Evolutionary conservation across 2,888 invertebrate genomes (phyloP).

Genomic region (Caradrina clavipalpis): DNA sequence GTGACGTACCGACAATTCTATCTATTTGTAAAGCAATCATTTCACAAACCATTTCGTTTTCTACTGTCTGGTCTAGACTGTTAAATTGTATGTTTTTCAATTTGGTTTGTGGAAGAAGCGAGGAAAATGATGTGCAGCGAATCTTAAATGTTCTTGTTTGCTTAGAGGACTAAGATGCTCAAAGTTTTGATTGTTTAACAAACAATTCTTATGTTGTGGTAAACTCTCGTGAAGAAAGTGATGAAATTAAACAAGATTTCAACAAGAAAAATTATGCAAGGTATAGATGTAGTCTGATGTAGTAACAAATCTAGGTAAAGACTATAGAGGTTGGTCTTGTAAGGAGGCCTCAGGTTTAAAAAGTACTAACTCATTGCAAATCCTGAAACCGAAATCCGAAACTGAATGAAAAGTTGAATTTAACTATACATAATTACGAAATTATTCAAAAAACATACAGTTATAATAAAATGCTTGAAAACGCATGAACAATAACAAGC

Average conservation of each 20-base stretch:
- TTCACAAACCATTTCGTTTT: conserved; percentile 63
- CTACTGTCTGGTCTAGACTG: conserved; percentile 43
- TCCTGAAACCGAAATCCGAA: neutral
- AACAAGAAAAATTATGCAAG: neutral
- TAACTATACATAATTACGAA: neutral
- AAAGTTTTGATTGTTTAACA: neutral
- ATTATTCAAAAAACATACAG: conserved; percentile 19
- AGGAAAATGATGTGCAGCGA: neutral
- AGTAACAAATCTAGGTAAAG: neutral
- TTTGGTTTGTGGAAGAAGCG: neutral
- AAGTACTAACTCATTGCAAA: neutral
- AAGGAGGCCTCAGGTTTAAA: neutral
- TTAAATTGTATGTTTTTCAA: neutral
- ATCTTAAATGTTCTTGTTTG: neutral
- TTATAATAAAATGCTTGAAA: conserved; percentile 55
- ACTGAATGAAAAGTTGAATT: neutral
- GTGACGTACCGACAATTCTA: conserved; percentile 69
- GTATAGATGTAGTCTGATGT: neutral
- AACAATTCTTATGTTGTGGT: neutral
- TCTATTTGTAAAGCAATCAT: conserved; percentile 68
- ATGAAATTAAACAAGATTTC: neutral
- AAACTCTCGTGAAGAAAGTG: neutral
- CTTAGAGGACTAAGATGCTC: neutral
- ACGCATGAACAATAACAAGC: conserved; percentile 58
- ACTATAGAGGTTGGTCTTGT: neutral